Evolutionary conservation across 2,888 invertebrate species (phyloP), one percentile per base, ranked within the genome.

Genomic region (Habrosyne pyritoides): DNA sequence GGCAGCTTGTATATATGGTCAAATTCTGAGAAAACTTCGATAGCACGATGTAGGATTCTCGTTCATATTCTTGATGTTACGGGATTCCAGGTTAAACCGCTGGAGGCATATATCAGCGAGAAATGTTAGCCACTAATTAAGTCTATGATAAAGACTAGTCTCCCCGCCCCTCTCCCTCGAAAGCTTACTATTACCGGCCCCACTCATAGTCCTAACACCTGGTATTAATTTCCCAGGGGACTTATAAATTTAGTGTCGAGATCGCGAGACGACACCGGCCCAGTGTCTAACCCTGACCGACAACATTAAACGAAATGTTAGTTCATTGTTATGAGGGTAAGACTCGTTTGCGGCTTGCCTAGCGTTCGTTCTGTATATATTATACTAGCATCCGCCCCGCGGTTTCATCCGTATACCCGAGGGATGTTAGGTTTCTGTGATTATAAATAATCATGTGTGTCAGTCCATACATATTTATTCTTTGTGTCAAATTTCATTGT

Each of bases 221-320:
- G 86, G 86, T 87, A 86, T 84, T 91, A 91, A 92, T 92, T 92
- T 92, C 92, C 92, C 92, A 69, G 71, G 63, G 87, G 92, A 71
- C 75, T 69, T 77, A 91, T 91, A 91, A 89, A 92, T 91, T 89
- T 80, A 74, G 85, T 78, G 78, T 68, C 67, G 73, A 76, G 77
- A 77, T 76, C 75, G 78, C 73, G 76, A 66, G 77, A 73, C 75
- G 67, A 70, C 60, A 55, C 56, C 58, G 49, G 59, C 57, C 64
- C 58, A 60, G 63, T 61, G 64, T 56, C 55, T 61, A 58, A 49
- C 67, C 60, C 54, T 55, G 46, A 55, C 42, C 42, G 42, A 18
- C 36, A 36, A 36, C 14, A 6, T 36, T 36, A 36, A 36, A 36
- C 36, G 14, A 14, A 4, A 36, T 18, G 42, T 42, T 42, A 8